Evolutionary conservation across 1,140 invertebrate genomes (phyloP), one percentile per base, ranked within the genome.

Genomic region (Bombus difficillimus): DNA sequence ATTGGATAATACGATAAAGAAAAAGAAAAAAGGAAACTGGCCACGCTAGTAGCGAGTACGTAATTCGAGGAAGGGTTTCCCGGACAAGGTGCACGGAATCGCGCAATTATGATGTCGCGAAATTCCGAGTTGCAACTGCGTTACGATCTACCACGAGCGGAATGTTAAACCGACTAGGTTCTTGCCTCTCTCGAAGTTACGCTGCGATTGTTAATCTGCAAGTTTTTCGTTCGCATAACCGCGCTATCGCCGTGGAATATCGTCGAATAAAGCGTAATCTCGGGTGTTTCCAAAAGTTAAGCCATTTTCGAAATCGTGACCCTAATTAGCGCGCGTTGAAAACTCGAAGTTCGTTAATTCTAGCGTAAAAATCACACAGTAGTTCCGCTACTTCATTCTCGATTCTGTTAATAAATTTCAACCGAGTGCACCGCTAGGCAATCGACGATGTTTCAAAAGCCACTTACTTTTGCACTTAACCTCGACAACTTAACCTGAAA

Each of bases 51-150:
- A 73, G 6, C 15, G 18, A n/a, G 12, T 2, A n/a, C 28, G 34
- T 43, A 71, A 83, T 83, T 69, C 53, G 22, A 78, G 37, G 64
- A 69, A 22, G 4, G 22, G 43, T 28, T 9, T 8, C 5, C 9
- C 13, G 62, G 43, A n/a, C 12, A 32, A 15, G 9, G 39, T 41
- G 12, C 43, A 32, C 62, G 66, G n/a, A 37, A 68, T 83, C 28
- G n/a, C 28, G 74, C 34, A 57, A 78, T 78, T 59, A 83, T 18
- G 22, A 25, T 34, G 34, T 41, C 37, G n/a, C 32, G 74, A 64
- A 57, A 53, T 69, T 15, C 22, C n/a, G 25, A 47, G 22, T 18
- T 69, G 18, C 64, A 3, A 39, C 22, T 28, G 75, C n/a, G 10
- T 5, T 25, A 34, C 41, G n/a, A 34, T 3, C 12, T 1, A 4